phyloP scores from a whole-genome alignment of 2,888 invertebrate genomes.

The Dermolepida albohirtum region DNA sequence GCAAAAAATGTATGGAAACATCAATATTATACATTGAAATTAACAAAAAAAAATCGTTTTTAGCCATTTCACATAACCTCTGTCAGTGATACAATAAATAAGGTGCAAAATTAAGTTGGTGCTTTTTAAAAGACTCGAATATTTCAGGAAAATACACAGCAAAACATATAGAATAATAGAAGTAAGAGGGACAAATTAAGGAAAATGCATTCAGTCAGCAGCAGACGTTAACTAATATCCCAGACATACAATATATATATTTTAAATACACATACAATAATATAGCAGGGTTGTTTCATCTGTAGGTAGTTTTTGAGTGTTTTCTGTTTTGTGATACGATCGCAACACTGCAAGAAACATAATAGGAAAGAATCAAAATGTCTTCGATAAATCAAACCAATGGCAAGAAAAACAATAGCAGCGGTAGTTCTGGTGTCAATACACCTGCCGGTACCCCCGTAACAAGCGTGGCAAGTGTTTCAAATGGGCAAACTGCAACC shows the following conservation, averaged over 20 bases:
- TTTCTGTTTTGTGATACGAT: constrained; percentile 33
- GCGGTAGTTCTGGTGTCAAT: constrained; percentile 59
- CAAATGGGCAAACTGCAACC: constrained; percentile 55
- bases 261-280: too few relatives aligned
- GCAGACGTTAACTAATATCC: too few relatives aligned
- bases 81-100: constrained; percentile 26
- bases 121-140: constrained; percentile 3
- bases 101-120: constrained; percentile 24
- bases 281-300: not conserved
- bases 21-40: constrained; percentile 11
- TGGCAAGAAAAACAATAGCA: constrained; percentile 59
- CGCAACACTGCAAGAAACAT: constrained; percentile 18
- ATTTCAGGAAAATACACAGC: too few relatives aligned
- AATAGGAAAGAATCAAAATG: constrained; percentile 46
- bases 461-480: constrained; percentile 55
- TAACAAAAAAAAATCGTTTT: constrained; percentile 5
- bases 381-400: constrained; percentile 56
- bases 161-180: too few relatives aligned
- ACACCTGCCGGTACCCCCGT: constrained; percentile 64
- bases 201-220: too few relatives aligned
- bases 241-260: too few relatives aligned
- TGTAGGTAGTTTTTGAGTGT: constrained; percentile 40
- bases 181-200: too few relatives aligned
- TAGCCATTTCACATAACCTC: constrained; percentile 38
- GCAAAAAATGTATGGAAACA: constrained; percentile 21